Evolutionary conservation across 1,140 invertebrate species (phyloP), one percentile per base, ranked within the genome.

Genomic region (Berghia stephanieae): DNA sequence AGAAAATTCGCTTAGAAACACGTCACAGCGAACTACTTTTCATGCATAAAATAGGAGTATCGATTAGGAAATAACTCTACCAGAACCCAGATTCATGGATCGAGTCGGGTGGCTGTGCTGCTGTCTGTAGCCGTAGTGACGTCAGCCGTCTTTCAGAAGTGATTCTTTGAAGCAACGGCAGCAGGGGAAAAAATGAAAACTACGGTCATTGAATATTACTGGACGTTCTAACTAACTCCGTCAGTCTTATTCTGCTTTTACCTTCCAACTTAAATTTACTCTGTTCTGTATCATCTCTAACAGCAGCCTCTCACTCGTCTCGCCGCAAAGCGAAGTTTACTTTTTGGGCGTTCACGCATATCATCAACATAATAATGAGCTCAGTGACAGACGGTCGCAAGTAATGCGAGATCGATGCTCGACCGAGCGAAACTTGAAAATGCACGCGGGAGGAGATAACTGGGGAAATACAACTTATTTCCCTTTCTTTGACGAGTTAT

Each of bases 181-280:
- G 76, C 79, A 80, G 74, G 81, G 81, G 77, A 82, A 82, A 80
- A 80, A 79, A 80, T 80, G 79, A 82, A 82, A 82, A 82, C 80
- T 70, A 79, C 77, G 80, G 80, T 73, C 75, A 78, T 81, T 79
- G 78, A 63, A 81, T 79, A 81, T 79, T 81, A 79, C 80, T 71
- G 68, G 69, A 46, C 42, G 70, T 55, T 68, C 27, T 38, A 69
- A 44, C 24, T 66, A 6, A 21, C 57, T 69, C 16, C 52, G 18
- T 36, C 42, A 46, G 52, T 55, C 24, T n/a, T 27, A 49, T 68
- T 44, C 43, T 27, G 46, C 68, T 27, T 42, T 71, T 42, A n/a
- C 27, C n/a, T 31, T 44, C 34, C 40, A 10, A 34, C 27, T 49
- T 66, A n/a, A 16, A 8, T 18, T 3, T 27, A 8, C 43, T 1